A percentile compares a stretch with the other conserved stretches of the same genome.
These are phyloP conservation scores for Allophyes oxyacanthae DNA, from an alignment of 2,888 invertebrate genomes.

Conservation along the genomic window DNA sequence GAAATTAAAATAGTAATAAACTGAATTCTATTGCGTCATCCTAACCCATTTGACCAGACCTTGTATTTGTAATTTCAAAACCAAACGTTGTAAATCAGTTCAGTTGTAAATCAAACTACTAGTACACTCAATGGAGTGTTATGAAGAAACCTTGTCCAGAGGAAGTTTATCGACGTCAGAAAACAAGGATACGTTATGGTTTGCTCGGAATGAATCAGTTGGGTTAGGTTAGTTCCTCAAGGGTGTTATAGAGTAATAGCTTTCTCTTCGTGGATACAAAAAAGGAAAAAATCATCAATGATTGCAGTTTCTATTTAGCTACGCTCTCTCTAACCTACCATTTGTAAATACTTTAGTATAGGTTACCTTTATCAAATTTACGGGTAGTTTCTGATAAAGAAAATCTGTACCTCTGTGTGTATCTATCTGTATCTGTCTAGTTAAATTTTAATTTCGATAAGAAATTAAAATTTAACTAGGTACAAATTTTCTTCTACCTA, in stretches of 20 bases:
- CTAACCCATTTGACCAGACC: conserved; percentile 1
- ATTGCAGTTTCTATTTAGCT: too few relatives aligned
- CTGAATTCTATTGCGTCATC: not conserved
- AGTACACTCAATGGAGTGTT: not conserved
- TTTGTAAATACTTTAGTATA: not conserved
- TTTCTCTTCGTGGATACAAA: not conserved
- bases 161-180: conserved; percentile 34
- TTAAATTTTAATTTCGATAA: too few relatives aligned
- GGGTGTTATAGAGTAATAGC: not conserved
- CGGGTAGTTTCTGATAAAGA: too few relatives aligned
- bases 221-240: conserved; percentile 15
- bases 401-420: too few relatives aligned
- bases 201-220: conserved; percentile 11
- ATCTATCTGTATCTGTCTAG: too few relatives aligned
- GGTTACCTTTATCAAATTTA: too few relatives aligned
- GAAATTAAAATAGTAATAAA: too few relatives aligned
- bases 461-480: too few relatives aligned
- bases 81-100: conserved; percentile 11
- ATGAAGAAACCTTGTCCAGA: conserved; percentile 10
- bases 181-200: conserved; percentile 14
- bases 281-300: too few relatives aligned
- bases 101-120: conserved; percentile 15
- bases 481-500: too few relatives aligned
- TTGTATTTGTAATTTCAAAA: conserved; percentile 13
- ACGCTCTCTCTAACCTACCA: too few relatives aligned